Evolutionary conservation across 37 sponge, comb jelly and placozoan genomes (phyloP), one percentile per base, ranked within the genome.

Genomic region (Cliona cf. orientalis): DNA sequence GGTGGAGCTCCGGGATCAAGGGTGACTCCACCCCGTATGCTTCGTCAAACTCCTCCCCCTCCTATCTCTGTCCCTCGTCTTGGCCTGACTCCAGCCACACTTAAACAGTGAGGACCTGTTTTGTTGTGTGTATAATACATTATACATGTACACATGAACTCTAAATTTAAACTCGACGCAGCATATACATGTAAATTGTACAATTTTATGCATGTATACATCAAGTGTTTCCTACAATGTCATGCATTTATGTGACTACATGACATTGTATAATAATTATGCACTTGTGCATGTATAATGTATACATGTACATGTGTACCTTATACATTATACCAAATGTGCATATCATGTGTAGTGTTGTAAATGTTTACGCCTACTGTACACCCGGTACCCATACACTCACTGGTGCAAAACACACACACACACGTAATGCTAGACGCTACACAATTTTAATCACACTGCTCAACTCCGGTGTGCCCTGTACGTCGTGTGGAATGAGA

Each of bases 401-500:
- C n/a, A n/a, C n/a, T n/a, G n/a, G n/a, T n/a, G n/a, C n/a, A n/a
- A n/a, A n/a, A n/a, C n/a, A n/a, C n/a, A n/a, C n/a, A n/a, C n/a
- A n/a, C n/a, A n/a, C n/a, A n/a, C n/a, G n/a, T n/a, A n/a, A n/a
- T n/a, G n/a, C 45, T 42, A 95, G 95, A 70, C 49, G 60, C 19
- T 85, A 85, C 46, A 61, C 63, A 7, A 25, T 80, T 11, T 53
- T 94, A 29, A 56, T 94, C 23, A 67, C 70, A 23, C 60, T 87
- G 55, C 69, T 98, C 40, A 76, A 94, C 43, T 69, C 62, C 9
- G 97, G 97, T 12, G 91, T 91, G 59, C 91, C 83, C 14, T 98
- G 99, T 65, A 63, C 90, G 12, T 83, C 90, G 17, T 98, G 99
- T 84, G 99, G 99, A 0, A 76, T 91, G 42, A 65, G 99, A 29